Evolutionary conservation across 2,113 vertebrate genomes (phyloP).

Genomic region (Mustela nigripes): DNA sequence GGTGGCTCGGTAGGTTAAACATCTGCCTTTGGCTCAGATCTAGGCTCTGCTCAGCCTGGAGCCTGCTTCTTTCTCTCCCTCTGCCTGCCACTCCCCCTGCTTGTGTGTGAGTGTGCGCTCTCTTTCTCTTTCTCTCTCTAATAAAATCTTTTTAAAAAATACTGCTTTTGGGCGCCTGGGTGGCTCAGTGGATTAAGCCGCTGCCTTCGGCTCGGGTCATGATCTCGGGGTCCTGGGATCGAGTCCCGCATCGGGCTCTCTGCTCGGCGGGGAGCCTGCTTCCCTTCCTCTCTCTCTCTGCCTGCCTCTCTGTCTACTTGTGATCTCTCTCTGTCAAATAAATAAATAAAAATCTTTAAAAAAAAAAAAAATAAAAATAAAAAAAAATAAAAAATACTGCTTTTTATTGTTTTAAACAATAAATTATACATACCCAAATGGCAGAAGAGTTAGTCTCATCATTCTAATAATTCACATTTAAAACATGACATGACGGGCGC

Average conservation of each 20-base stretch:
- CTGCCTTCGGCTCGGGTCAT: too few relatives aligned
- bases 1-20: not conserved
- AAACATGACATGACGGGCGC: not conserved
- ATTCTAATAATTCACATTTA: conserved; percentile 56
- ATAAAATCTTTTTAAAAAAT: not conserved
- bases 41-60: not conserved
- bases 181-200: too few relatives aligned
- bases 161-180: too few relatives aligned
- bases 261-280: too few relatives aligned
- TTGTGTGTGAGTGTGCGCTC: not conserved
- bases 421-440: conserved; percentile 46
- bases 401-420: conserved; percentile 49
- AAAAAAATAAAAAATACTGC: not conserved
- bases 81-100: not conserved
- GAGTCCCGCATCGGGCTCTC: too few relatives aligned
- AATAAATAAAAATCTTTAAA: too few relatives aligned
- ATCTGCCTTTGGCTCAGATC: too few relatives aligned
- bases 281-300: too few relatives aligned
- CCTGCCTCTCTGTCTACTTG: too few relatives aligned
- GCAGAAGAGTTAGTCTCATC: not conserved
- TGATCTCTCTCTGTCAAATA: too few relatives aligned
- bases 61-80: not conserved
- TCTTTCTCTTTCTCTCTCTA: not conserved
- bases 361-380: too few relatives aligned
- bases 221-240: too few relatives aligned